phyloP scores from a whole-genome alignment of 1,140 invertebrate genomes.

The Papilio glaucus region DNA sequence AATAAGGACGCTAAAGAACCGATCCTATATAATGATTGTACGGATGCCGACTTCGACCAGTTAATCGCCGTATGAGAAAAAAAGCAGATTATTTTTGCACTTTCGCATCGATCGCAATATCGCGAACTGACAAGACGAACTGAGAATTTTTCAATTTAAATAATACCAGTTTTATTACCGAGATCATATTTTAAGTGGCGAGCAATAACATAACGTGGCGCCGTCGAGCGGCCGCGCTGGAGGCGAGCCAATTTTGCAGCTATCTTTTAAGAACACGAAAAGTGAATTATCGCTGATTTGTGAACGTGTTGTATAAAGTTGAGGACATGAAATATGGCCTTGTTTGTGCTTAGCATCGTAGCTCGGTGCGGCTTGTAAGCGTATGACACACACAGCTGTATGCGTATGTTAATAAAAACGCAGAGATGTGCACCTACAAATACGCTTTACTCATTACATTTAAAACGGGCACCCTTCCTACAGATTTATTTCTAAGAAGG shows the following conservation, averaged over 20 bases:
- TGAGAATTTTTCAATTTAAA: constrained; percentile 27
- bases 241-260: constrained; percentile 37
- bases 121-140: not conserved
- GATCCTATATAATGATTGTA: too few species aligned
- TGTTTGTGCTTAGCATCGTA: constrained; percentile 12
- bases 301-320: constrained; percentile 38
- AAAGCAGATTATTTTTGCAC: too few species aligned
- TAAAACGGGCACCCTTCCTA: too few species aligned
- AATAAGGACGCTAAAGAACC: too few species aligned
- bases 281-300: constrained; percentile 46
- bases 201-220: constrained; percentile 17
- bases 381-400: not conserved
- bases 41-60: too few species aligned
- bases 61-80: too few species aligned
- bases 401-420: not conserved
- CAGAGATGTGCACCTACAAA: too few species aligned
- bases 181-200: constrained; percentile 32
- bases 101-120: not conserved
- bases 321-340: constrained; percentile 12
- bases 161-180: constrained; percentile 23
- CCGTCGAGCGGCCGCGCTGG: constrained; percentile 31
- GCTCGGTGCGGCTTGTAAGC: not conserved
- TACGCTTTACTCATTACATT: too few species aligned
- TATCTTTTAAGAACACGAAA: constrained; percentile 36
- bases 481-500: too few species aligned